Percentiles rank a stretch among this genome's conserved stretches.
Conservation (phyloP, 2,797 vertebrate species). For the Sebastes kiyomatsui region DNA sequence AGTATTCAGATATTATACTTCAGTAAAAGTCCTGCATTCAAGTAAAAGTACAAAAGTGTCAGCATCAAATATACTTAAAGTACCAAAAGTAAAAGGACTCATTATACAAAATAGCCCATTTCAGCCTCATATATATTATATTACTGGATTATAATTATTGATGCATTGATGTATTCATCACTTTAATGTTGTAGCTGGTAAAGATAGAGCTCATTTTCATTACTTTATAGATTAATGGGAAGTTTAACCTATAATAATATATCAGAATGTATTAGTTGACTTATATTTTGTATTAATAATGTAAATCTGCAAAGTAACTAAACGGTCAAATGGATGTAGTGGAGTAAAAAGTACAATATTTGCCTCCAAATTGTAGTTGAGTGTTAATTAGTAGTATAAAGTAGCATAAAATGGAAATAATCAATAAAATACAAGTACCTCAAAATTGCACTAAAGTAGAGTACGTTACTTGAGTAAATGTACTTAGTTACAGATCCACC, state of each 20-base stretch:
- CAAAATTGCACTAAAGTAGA: background rate
- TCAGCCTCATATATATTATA: background rate
- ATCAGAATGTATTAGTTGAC: background rate
- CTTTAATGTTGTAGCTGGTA: background rate
- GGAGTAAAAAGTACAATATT: background rate
- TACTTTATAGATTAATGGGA: rapidly evolving
- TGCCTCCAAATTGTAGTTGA: background rate
- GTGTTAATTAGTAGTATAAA: background rate
- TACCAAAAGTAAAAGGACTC: background rate
- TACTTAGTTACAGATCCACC: background rate
- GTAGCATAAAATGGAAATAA: background rate
- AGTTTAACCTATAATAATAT: background rate
- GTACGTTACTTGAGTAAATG: background rate
- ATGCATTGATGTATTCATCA: background rate
- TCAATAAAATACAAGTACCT: background rate
- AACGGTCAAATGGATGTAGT: background rate
- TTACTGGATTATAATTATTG: background rate
- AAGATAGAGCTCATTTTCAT: background rate
- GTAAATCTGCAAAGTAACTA: background rate
- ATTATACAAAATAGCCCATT: background rate
- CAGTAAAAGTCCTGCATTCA: background rate
- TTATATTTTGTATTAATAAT: background rate
- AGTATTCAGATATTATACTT: background rate
- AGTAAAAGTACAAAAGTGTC: background rate
- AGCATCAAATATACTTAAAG: background rate